Base-by-base conservation (phyloP, 2,113 vertebrate genomes). In the Prionailurus bengalensis region DNA sequence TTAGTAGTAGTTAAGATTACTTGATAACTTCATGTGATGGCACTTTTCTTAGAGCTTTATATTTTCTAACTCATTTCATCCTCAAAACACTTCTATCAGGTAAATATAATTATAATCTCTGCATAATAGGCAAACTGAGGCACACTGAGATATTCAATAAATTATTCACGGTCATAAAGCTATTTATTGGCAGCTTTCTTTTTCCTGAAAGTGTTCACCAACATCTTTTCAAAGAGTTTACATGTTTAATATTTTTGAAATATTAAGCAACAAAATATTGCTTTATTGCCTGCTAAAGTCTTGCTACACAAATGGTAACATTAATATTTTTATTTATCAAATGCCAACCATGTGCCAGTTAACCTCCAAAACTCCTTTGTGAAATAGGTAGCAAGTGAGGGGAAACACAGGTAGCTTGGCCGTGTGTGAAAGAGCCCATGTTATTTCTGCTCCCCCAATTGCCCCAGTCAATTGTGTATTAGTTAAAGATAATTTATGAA, bases 241-340 rank as follows among this genome's bases (percentile, higher is more conserved):
- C 58, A 58, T 39, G 36, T 93, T 76, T 89, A 76, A 36, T 74
- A 96, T 39, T 83, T 96, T 66, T 83, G 51, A 85, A 63, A 70
- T 91, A 19, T 48, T 48, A 82, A 48, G 29, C 66, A 70, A 78
- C 12, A 42, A 13, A 79, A 53, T 65, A 51, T 36, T 71, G 53
- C 88, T 83, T 74, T 80, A 63, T 78, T 78, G 11, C 39, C 70
- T 23, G 21, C 29, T 86, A n/a, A 85, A 27, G 29, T 33, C 81
- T 89, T 70, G 15, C 80, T 89, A 14, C 1, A 11, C 29, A 83
- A 91, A 51, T 29, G 16, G 9, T 73, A 51, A 39, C 63, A 19
- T 39, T 79, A 90, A 29, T 27, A 73, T 19, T 86, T 61, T 80
- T 78, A 73, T 65, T 42, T 95, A 81, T 55, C 79, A 23, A 73